Percentiles rank a stretch among this genome's conserved stretches.
Evolutionary conservation across 2,888 invertebrate genomes (phyloP).

Genomic region (Aphodius granarius): DNA sequence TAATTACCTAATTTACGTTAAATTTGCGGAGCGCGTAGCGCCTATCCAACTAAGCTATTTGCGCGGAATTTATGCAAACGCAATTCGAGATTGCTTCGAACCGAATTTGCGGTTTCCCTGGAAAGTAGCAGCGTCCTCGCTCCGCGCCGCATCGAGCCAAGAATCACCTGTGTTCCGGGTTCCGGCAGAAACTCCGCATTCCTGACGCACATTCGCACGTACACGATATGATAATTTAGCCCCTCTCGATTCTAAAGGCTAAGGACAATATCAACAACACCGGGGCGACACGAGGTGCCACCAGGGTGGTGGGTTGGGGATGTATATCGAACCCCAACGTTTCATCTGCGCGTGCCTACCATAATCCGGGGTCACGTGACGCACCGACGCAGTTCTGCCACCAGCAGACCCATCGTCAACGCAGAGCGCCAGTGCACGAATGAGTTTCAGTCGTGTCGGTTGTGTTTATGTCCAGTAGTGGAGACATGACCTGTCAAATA

Average conservation of each 20-base stretch:
- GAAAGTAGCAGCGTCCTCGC: background rate
- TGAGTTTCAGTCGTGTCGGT: background rate
- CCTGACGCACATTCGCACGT: background rate
- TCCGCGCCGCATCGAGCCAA: background rate
- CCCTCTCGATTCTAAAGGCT: background rate
- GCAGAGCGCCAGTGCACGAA: slow-evolving; percentile 17
- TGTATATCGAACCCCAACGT: background rate
- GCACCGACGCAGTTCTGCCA: slow-evolving; percentile 53
- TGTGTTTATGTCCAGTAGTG: background rate
- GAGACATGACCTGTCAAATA: slow-evolving; percentile 7
- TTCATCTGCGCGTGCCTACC: slow-evolving; percentile 39
- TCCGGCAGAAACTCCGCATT: background rate
- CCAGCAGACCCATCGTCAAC: slow-evolving; percentile 24
- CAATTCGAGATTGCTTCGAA: background rate
- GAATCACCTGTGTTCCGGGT: background rate
- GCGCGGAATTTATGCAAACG: background rate
- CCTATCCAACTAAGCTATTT: background rate
- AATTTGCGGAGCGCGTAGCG: background rate
- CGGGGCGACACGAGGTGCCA: background rate
- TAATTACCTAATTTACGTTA: background rate
- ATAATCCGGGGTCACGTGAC: slow-evolving; percentile 51
- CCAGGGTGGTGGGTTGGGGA: background rate
- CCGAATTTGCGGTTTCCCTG: background rate
- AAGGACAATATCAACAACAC: slow-evolving; percentile 25
- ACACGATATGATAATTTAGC: background rate